Conservation (phyloP, 2,797 vertebrate genomes). For the Parambassis ranga region DNA sequence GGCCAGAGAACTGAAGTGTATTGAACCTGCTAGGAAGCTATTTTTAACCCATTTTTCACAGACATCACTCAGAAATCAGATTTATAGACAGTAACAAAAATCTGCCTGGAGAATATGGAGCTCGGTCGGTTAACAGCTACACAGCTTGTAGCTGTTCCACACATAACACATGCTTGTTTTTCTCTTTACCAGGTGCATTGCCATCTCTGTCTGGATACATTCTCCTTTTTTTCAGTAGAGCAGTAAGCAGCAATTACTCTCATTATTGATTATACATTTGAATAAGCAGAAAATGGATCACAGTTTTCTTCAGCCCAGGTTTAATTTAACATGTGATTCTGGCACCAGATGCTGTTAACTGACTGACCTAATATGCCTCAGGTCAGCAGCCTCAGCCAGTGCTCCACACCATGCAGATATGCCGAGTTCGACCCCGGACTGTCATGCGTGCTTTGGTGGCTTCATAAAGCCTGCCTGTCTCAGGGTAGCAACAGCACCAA, state of each 20-base stretch:
- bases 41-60: conserved; percentile 9
- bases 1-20: conserved; percentile 3
- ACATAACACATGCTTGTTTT: neutral
- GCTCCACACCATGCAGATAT: conserved; percentile 28
- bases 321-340: neutral
- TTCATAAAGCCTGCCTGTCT: conserved; percentile 51
- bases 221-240: neutral
- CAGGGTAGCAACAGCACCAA: conserved; percentile 43
- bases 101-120: too few relatives aligned
- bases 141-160: neutral
- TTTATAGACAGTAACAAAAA: too few relatives aligned
- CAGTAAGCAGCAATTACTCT: neutral
- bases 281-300: too few relatives aligned
- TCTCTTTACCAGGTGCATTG: neutral
- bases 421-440: conserved; percentile 12
- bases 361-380: neutral
- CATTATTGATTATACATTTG: conserved; percentile 8
- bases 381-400: conserved; percentile 6
- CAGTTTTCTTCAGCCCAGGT: too few relatives aligned
- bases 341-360: conserved; percentile 3
- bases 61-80: neutral
- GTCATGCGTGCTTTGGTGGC: conserved; percentile 28
- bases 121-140: too few relatives aligned
- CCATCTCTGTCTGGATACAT: neutral
- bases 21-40: neutral